phyloP scores from a whole-genome alignment of 64 coral and sea anemone species.

The Trachythela sp. region DNA sequence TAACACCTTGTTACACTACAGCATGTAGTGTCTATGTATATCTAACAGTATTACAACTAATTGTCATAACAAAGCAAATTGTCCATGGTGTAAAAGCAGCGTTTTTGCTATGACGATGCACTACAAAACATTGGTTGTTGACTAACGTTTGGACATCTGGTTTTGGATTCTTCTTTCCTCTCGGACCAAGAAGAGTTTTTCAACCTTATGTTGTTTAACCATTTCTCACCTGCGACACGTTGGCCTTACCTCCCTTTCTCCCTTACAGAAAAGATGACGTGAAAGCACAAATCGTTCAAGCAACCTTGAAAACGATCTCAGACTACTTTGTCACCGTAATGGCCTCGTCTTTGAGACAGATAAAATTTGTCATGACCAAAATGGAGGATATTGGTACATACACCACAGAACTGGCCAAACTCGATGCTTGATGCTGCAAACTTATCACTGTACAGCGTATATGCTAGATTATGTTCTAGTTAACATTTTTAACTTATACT shows the following conservation, averaged over 20 bases:
- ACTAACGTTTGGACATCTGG: too few species aligned
- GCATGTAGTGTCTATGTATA: too few species aligned
- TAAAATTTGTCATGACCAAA: constrained; percentile 84
- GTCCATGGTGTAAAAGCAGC: too few species aligned
- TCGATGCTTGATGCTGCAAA: constrained; percentile 56
- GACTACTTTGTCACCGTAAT: constrained; percentile 98
- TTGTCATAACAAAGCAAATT: too few species aligned
- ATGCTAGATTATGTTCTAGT: neutral
- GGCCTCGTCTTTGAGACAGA: constrained; percentile 82
- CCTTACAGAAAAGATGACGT: constrained; percentile 64
- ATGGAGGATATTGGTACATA: constrained; percentile 80
- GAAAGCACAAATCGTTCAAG: constrained; percentile 69
- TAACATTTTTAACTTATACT: neutral
- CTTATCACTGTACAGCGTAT: neutral
- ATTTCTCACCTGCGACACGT: too few species aligned
- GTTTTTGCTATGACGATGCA: too few species aligned
- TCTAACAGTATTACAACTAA: too few species aligned
- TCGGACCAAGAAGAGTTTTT: too few species aligned
- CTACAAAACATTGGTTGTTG: too few species aligned
- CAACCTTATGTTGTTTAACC: too few species aligned
- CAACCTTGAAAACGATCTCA: constrained; percentile 81
- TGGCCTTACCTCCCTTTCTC: neutral
- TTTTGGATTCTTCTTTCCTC: too few species aligned
- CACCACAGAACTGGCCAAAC: constrained; percentile 70
- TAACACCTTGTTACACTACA: too few species aligned